phyloP scores from a whole-genome alignment of 2,113 vertebrate species.

The Nannobrachium achirus region DNA sequence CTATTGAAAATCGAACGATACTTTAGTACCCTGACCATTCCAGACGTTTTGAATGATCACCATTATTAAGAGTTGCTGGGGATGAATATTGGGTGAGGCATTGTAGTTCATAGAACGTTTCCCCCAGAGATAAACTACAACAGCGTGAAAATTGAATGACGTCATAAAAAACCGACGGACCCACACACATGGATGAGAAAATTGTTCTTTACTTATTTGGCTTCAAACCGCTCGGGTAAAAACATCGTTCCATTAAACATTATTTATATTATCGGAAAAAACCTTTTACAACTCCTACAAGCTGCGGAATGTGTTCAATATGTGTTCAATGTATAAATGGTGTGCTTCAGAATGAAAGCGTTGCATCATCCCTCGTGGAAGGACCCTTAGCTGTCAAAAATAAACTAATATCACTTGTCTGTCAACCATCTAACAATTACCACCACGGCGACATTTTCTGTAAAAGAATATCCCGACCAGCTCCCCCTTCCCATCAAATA shows the following conservation, averaged over 20 bases:
- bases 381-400: slow-evolving; percentile 57
- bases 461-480: no score
- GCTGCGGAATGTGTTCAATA: accelerated
- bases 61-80: no score
- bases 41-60: no score
- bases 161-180: slow-evolving; percentile 52
- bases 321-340: accelerated
- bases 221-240: not conserved
- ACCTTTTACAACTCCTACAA: accelerated
- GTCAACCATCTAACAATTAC: not conserved
- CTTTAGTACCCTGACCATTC: no score
- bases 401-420: not conserved
- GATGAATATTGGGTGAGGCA: no score
- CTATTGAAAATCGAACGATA: no score
- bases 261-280: accelerated
- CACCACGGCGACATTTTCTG: no score
- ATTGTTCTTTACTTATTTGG: not conserved
- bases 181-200: not conserved
- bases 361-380: slow-evolving; percentile 71
- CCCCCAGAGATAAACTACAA: slow-evolving; percentile 14
- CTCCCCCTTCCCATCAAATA: no score
- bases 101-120: no score
- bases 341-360: slow-evolving; percentile 3
- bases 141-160: not conserved
- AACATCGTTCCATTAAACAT: not conserved